Evolutionary conservation across 2,888 invertebrate genomes (phyloP).

Genomic region (Synergus gifuensis): DNA sequence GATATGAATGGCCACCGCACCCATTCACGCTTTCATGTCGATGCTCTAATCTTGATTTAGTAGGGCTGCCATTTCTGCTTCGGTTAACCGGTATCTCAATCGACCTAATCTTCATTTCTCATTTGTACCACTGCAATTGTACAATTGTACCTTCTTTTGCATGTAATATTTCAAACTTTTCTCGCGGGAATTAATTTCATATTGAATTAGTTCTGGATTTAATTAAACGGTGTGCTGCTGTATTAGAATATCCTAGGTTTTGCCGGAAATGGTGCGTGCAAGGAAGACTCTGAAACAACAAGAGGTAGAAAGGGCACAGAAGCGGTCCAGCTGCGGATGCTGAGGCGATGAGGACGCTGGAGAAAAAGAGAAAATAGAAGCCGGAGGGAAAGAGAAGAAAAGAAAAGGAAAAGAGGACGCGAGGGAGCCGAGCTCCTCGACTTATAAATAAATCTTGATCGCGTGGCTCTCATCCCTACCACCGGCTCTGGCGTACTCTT

Average conservation of each 20-base stretch:
- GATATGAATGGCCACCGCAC: conserved; percentile 39
- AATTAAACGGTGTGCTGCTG: not conserved
- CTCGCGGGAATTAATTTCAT: not conserved
- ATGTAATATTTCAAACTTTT: not conserved
- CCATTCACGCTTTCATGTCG: conserved; percentile 38
- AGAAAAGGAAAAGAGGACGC: conserved; percentile 50
- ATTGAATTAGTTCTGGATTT: not conserved
- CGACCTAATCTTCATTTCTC: not conserved
- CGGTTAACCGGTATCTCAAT: conserved; percentile 25
- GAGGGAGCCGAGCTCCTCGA: conserved; percentile 63
- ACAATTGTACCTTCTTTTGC: not conserved
- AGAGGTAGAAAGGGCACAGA: conserved; percentile 54
- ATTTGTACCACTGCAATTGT: not conserved
- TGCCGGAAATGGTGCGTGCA: conserved; percentile 39
- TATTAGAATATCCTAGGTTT: conserved; percentile 26
- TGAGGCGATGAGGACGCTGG: conserved; percentile 37
- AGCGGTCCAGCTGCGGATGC: conserved; percentile 45
- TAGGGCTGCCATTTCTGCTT: conserved; percentile 1
- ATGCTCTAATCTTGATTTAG: conserved; percentile 40
- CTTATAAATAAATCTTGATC: conserved; percentile 78
- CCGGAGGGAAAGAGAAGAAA: conserved; percentile 48
- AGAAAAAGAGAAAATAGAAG: conserved; percentile 44
- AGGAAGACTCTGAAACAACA: conserved; percentile 41
- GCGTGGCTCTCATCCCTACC: conserved; percentile 77
- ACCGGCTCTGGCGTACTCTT: conserved; percentile 60